Conservation (phyloP, 2,113 vertebrate species). For the Ramphastos sulfuratus region DNA sequence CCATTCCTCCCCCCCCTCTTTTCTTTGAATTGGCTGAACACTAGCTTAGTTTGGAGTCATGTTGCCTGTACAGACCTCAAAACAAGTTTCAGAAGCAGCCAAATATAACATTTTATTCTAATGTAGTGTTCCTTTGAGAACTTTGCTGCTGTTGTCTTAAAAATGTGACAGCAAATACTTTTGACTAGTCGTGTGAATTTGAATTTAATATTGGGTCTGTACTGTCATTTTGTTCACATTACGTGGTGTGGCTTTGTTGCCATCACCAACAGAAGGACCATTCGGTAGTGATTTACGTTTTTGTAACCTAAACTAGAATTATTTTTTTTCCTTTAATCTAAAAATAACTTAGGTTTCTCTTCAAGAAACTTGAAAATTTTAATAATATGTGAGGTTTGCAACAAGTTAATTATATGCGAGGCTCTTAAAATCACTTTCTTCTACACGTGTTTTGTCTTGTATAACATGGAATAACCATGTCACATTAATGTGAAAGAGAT, state of each 20-base stretch:
- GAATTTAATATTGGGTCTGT: neutral
- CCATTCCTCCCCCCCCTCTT: neutral
- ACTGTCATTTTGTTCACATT: neutral
- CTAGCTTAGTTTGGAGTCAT: slow-evolving; percentile 43
- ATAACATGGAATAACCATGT: neutral
- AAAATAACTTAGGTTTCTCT: neutral
- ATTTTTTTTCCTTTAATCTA: neutral
- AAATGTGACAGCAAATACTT: slow-evolving; percentile 19
- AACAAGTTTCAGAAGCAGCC: slow-evolving; percentile 46
- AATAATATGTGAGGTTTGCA: neutral
- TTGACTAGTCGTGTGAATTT: neutral
- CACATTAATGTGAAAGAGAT: neutral
- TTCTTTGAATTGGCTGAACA: slow-evolving; percentile 14
- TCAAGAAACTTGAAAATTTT: neutral
- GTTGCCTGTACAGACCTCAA: slow-evolving; percentile 28
- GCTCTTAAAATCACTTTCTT: neutral
- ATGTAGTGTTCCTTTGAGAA: slow-evolving; percentile 30
- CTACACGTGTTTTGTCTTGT: neutral
- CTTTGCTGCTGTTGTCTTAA: slow-evolving; percentile 59
- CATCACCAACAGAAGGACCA: neutral
- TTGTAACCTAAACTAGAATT: neutral
- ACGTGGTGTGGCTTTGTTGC: neutral
- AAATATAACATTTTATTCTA: slow-evolving; percentile 64
- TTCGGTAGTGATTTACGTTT: neutral
- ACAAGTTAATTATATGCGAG: neutral